Evolutionary conservation across 2,888 invertebrate genomes (phyloP), one percentile per base, ranked within the genome.

Genomic region (Lycia hirtaria): DNA sequence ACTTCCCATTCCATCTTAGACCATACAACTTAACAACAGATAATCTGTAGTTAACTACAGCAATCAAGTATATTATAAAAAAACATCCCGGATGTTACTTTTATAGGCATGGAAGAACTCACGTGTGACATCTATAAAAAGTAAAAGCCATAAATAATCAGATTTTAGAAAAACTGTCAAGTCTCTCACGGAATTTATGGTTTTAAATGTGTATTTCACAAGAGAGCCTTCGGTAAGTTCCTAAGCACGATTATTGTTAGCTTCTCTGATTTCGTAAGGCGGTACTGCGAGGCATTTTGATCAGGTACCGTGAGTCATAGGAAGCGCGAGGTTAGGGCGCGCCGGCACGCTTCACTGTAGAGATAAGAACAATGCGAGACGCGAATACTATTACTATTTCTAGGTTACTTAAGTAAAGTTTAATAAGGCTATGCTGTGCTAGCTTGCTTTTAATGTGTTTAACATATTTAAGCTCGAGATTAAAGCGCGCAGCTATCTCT

Each of bases 261-360:
- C 49, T 52, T 69, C 73, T 76, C 74, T 73, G 71, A 69, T 87
- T 83, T 83, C 80, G 81, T 71, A 86, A 85, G 76, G 58, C 51
- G 60, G 60, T 64, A 69, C 76, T 68, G 70, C 64, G 64, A 81
- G 78, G 78, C 76, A 79, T 81, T 80, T 30, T 75, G 81, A 83
- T 82, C 78, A 65, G 41, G 26, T 17, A 9, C 4, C 54, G 54
- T 65, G 64, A 68, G 60, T 65, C 68, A 64, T 64, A 56, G 56
- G 43, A 32, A 44, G 52, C 56, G 37, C 49, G 37, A 52, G 41
- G 38, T 35, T 56, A 55, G 72, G 76, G 78, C 72, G 74, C 65
- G 71, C 68, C 71, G 55, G 57, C 59, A 59, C 56, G 47, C 50
- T 43, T 19, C 44, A 24, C 33, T 59, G 61, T n/a, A 26, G 41